A percentile compares a stretch with the other conserved stretches of the same genome.
Evolutionary conservation across 2,888 invertebrate species (phyloP).

Genomic region (Drosophila paranaensis): DNA sequence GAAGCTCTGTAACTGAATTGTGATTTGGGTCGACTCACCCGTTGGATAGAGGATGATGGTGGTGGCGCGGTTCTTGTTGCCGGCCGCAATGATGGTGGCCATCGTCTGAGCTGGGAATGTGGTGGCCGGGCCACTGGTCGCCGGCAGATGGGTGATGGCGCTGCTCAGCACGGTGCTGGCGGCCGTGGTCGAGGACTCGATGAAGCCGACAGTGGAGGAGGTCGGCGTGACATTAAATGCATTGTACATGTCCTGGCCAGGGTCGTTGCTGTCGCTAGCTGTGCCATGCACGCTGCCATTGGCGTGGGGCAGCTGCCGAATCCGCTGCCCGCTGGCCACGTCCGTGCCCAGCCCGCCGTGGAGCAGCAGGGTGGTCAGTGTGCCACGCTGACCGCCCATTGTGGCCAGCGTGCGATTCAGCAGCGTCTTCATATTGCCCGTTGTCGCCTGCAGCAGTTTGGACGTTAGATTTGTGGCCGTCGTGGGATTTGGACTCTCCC

Average conservation of each 20-base stretch:
- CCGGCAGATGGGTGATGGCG: constrained; percentile 50
- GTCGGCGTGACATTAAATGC: constrained; percentile 40
- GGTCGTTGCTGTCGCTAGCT: not conserved
- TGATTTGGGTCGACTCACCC: constrained; percentile 85
- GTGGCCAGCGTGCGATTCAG: constrained; percentile 71
- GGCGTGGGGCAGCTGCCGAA: constrained; percentile 27
- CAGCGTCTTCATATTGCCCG: constrained; percentile 65
- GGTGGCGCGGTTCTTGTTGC: constrained; percentile 89
- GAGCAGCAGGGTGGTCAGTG: constrained; percentile 56
- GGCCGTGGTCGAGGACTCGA: constrained; percentile 69
- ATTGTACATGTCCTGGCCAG: constrained; percentile 38
- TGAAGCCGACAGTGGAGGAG: constrained; percentile 54
- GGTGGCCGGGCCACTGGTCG: constrained; percentile 50
- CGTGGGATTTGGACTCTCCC: constrained; percentile 29
- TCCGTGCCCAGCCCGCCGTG: constrained; percentile 38
- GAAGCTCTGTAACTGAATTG: not conserved
- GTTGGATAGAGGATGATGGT: constrained; percentile 90
- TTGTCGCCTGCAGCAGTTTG: constrained; percentile 65
- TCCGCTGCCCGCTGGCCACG: constrained; percentile 47
- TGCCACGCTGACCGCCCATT: constrained; percentile 63
- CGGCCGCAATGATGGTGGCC: constrained; percentile 82
- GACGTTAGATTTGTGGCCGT: constrained; percentile 62
- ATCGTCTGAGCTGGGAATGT: constrained; percentile 82
- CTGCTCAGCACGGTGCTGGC: constrained; percentile 60
- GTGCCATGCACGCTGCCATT: constrained; percentile 6